Percentiles rank a stretch among this genome's conserved stretches.
These are phyloP conservation scores for Crossaster papposus DNA, from an alignment of 53 echinoderm and acorn worm genomes.

Conservation along the genomic window DNA sequence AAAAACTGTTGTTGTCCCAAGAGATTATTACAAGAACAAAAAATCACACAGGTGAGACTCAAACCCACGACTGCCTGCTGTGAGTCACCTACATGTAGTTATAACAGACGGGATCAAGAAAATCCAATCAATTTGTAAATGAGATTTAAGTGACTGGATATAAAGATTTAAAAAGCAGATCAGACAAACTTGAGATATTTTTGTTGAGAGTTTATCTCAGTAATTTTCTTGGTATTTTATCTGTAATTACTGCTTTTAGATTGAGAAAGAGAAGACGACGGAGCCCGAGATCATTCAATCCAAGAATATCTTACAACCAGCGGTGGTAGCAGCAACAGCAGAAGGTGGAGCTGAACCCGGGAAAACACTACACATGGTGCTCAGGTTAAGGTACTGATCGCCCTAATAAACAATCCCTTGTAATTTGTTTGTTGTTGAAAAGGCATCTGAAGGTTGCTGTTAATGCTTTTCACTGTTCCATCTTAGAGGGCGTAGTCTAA, in stretches of 20 bases:
- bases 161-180: too few relatives aligned
- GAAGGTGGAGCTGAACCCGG: constrained; percentile 38
- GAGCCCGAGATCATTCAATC: constrained; percentile 52
- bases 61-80: too few relatives aligned
- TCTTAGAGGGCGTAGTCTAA: too few relatives aligned
- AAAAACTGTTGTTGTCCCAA: too few relatives aligned
- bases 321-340: constrained; percentile 25
- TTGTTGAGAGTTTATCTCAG: background rate
- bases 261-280: background rate
- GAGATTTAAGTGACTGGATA: too few relatives aligned
- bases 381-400: constrained; percentile 79
- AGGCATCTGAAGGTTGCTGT: background rate
- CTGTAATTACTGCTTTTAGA: background rate
- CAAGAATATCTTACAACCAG: constrained; percentile 27
- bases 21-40: too few relatives aligned
- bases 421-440: background rate
- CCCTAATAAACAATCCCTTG: background rate
- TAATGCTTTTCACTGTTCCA: too few relatives aligned
- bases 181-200: background rate
- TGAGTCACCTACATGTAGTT: too few relatives aligned
- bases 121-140: too few relatives aligned
- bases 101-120: too few relatives aligned
- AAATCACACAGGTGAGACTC: too few relatives aligned
- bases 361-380: constrained; percentile 70
- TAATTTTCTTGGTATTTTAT: background rate